Evolutionary conservation across 2,797 vertebrate genomes (phyloP).

Genomic region (Chrysocyon brachyurus): DNA sequence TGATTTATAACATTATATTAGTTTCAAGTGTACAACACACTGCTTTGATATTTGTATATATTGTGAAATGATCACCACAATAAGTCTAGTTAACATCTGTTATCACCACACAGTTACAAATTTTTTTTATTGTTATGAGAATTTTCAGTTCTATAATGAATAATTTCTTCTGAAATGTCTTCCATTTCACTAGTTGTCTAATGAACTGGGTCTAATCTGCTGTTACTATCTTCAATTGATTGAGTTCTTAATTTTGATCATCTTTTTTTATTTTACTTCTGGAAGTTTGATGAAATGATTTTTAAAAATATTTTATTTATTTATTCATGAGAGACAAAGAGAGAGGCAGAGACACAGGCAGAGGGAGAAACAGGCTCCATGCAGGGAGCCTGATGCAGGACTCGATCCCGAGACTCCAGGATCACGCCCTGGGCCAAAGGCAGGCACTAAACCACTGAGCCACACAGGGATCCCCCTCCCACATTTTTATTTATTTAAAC

Average conservation of each 20-base stretch:
- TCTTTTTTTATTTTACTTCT: not conserved
- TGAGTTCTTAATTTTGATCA: conserved; percentile 39
- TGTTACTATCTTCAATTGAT: not conserved
- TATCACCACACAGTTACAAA: not conserved
- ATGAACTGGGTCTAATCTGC: conserved; percentile 28
- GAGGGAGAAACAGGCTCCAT: too few species aligned
- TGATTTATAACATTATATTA: not conserved
- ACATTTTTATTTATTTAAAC: conserved; percentile 18
- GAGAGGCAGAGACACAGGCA: too few species aligned
- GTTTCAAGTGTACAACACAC: not conserved
- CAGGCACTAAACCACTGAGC: too few species aligned
- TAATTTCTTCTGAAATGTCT: conserved; percentile 42
- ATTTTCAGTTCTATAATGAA: not conserved
- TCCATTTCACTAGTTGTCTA: not conserved
- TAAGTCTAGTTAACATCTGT: not conserved
- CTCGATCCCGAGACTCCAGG: too few species aligned
- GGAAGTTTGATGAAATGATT: not conserved
- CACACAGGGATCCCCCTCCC: too few species aligned
- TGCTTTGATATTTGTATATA: not conserved
- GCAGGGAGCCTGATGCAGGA: too few species aligned
- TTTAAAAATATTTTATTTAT: not conserved
- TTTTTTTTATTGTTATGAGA: not conserved
- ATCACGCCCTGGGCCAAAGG: too few species aligned
- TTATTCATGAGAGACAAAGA: too few species aligned
- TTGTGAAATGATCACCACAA: not conserved